Evolutionary conservation across 2,113 vertebrate genomes (phyloP).

Genomic region (Dinomys branickii): DNA sequence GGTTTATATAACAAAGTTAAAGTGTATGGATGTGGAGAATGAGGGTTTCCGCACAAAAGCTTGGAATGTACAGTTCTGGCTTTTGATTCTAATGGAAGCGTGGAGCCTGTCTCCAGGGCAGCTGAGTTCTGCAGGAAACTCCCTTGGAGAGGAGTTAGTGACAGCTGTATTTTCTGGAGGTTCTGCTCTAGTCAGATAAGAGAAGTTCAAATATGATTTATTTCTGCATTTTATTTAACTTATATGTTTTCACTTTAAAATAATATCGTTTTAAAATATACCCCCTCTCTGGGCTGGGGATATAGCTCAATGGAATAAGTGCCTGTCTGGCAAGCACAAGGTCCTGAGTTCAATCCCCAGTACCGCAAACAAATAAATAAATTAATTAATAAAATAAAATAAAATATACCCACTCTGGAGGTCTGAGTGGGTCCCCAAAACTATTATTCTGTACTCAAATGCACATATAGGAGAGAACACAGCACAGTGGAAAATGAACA

Average conservation of each 20-base stretch:
- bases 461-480: background rate
- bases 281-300: no score
- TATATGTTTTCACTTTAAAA: background rate
- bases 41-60: background rate
- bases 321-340: no score
- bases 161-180: background rate
- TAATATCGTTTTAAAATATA: no score
- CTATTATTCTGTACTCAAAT: background rate
- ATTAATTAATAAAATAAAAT: no score
- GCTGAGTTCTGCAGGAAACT: background rate
- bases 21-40: background rate
- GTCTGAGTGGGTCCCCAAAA: background rate
- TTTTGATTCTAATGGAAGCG: background rate
- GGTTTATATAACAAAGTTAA: background rate
- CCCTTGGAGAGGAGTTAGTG: background rate
- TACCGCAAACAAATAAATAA: no score
- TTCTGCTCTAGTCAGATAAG: background rate
- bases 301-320: no score
- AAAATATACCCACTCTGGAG: background rate
- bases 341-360: no score
- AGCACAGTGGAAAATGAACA: background rate
- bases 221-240: background rate
- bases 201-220: background rate
- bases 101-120: background rate
- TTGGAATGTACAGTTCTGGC: background rate